Conservation (phyloP, 23 tunicate genomes). For the Ascidia mentula region DNA sequence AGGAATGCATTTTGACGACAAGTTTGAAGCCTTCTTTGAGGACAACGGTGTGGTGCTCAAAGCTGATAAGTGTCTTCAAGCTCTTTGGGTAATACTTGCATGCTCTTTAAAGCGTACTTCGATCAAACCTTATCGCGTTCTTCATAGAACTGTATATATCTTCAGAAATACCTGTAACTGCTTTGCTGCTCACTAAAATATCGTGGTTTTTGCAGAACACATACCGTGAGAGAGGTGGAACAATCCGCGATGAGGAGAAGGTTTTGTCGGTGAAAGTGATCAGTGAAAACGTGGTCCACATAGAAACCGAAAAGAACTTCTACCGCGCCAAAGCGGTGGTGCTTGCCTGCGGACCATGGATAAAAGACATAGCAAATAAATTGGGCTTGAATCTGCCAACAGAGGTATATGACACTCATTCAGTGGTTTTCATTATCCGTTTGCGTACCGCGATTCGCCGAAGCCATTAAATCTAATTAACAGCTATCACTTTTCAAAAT, state of each 20-base stretch:
- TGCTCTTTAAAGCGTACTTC: too few relatives aligned
- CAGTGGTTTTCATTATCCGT: not conserved
- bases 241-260: constrained; percentile 53
- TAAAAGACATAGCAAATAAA: constrained; percentile 25
- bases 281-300: constrained; percentile 16
- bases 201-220: constrained; percentile 15
- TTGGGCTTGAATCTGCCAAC: constrained; percentile 34
- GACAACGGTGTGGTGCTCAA: constrained; percentile 46
- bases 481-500: too few relatives aligned
- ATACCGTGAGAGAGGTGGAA: constrained; percentile 37
- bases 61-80: constrained; percentile 59
- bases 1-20: constrained; percentile 33
- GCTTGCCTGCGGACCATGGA: constrained; percentile 82
- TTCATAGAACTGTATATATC: too few relatives aligned
- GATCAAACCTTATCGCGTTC: too few relatives aligned
- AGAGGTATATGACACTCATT: constrained; percentile 8
- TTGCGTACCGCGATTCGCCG: not conserved
- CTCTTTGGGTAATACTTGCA: constrained; percentile 54
- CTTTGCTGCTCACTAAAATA: too few relatives aligned
- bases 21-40: constrained; percentile 47
- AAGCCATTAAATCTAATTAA: too few relatives aligned
- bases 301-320: constrained; percentile 22
- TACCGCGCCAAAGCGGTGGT: constrained; percentile 53
- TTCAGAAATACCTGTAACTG: too few relatives aligned
- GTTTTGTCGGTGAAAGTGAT: constrained; percentile 16